Evolutionary conservation across 2,113 vertebrate species (phyloP).

Genomic region (Thamnaconus septentrionalis): DNA sequence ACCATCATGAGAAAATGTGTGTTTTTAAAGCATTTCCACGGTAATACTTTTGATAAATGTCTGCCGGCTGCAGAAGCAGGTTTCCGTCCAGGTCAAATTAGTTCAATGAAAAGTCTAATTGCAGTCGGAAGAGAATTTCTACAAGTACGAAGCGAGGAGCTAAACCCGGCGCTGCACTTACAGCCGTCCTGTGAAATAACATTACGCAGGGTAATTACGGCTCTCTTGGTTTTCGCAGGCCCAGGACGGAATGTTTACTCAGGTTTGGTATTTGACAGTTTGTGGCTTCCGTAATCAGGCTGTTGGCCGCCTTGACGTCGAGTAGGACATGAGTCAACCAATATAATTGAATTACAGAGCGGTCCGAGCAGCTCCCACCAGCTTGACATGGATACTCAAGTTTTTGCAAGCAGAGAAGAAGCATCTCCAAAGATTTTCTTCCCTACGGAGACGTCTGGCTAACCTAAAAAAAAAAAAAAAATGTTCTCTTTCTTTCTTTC

Average conservation of each 20-base stretch:
- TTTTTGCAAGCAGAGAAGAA: too few relatives aligned
- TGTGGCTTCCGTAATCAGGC: conserved; percentile 56
- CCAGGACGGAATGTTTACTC: conserved; percentile 38
- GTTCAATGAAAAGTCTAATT: neutral
- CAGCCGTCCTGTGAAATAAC: conserved; percentile 22
- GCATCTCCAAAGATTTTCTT: too few relatives aligned
- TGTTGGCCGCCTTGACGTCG: conserved; percentile 30
- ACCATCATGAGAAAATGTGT: too few relatives aligned
- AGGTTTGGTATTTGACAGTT: conserved; percentile 57
- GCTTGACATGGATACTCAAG: too few relatives aligned
- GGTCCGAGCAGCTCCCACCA: conserved; percentile 8
- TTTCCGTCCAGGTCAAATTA: too few relatives aligned
- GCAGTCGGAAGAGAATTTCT: neutral
- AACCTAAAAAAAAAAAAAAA: too few relatives aligned
- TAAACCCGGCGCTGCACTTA: neutral
- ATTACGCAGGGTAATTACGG: conserved; percentile 35
- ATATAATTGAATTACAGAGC: conserved; percentile 52
- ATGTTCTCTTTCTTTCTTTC: too few relatives aligned
- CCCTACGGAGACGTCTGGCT: too few relatives aligned
- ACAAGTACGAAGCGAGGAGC: conserved; percentile 7
- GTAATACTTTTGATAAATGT: too few relatives aligned
- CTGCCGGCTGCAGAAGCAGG: too few relatives aligned
- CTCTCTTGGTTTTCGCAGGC: conserved; percentile 35
- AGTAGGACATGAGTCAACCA: conserved; percentile 50
- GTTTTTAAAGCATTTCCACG: too few relatives aligned